Evolutionary conservation across 1,140 invertebrate species (phyloP).

Genomic region (Dinothrombium tinctorium): DNA sequence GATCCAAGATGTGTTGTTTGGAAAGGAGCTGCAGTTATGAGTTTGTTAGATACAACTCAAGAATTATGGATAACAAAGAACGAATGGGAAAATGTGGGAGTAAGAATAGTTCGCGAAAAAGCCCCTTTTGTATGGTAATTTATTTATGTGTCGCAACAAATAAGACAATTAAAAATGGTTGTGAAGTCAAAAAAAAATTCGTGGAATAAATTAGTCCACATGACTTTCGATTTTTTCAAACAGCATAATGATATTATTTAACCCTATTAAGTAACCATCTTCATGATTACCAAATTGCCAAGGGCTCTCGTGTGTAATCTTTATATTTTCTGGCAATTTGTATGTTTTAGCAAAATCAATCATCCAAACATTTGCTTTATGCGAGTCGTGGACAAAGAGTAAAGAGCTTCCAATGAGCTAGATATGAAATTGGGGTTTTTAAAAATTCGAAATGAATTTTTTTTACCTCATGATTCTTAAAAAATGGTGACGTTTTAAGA

Average conservation of each 20-base stretch:
- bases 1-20: conserved; percentile 65
- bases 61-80: conserved; percentile 67
- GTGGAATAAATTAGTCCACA: too few relatives aligned
- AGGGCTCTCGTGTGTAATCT: conserved; percentile 48
- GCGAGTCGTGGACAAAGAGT: conserved; percentile 77
- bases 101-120: conserved; percentile 58
- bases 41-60: conserved; percentile 61
- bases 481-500: conserved; percentile 21
- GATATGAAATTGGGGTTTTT: background rate
- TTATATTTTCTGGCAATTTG: conserved; percentile 41
- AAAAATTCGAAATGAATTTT: background rate
- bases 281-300: conserved; percentile 96
- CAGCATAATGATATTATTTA: conserved; percentile 48
- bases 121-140: conserved; percentile 29
- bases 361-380: conserved; percentile 73
- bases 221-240: too few relatives aligned
- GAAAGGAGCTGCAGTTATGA: conserved; percentile 83
- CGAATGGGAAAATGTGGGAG: conserved; percentile 64
- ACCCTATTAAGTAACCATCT: conserved; percentile 69
- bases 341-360: conserved; percentile 96
- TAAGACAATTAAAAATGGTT: too few relatives aligned
- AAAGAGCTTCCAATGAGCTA: conserved; percentile 85
- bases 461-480: conserved; percentile 21
- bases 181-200: too few relatives aligned
- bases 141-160: too few relatives aligned